These are phyloP conservation scores for Mungos mungo DNA, from an alignment of 2,113 vertebrate species.

Conservation along the genomic window DNA sequence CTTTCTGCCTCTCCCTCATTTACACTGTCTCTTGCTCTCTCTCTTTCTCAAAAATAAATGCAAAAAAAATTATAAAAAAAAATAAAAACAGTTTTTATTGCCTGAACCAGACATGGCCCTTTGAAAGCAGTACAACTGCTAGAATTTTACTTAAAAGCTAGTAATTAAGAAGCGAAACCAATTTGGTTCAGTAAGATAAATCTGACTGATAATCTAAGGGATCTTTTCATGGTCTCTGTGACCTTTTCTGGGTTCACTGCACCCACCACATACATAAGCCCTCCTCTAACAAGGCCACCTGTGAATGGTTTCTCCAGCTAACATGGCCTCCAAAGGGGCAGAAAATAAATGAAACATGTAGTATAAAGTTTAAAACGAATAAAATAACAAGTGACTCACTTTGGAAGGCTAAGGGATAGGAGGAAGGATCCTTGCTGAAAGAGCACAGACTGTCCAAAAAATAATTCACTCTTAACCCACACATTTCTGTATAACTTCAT, in stretches of 20 bases:
- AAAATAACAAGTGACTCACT: not conserved
- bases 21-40: too few species aligned
- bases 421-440: not conserved
- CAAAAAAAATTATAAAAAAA: too few species aligned
- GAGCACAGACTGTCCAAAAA: not conserved
- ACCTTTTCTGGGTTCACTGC: not conserved
- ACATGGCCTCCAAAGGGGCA: not conserved
- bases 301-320: not conserved
- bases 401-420: not conserved
- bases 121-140: not conserved
- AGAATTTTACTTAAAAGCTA: not conserved
- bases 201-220: not conserved
- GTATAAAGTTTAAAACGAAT: not conserved
- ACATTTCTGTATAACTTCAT: fast-evolving
- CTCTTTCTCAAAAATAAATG: too few species aligned
- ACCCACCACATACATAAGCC: not conserved
- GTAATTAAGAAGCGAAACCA: not conserved
- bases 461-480: not conserved
- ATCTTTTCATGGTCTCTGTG: not conserved
- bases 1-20: too few species aligned
- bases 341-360: not conserved
- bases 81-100: not conserved
- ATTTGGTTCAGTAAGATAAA: not conserved
- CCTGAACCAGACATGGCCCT: not conserved
- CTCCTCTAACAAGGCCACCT: not conserved